Evolutionary conservation across 1,140 invertebrate species (phyloP).

Genomic region (Gyrodactylus salaris): DNA sequence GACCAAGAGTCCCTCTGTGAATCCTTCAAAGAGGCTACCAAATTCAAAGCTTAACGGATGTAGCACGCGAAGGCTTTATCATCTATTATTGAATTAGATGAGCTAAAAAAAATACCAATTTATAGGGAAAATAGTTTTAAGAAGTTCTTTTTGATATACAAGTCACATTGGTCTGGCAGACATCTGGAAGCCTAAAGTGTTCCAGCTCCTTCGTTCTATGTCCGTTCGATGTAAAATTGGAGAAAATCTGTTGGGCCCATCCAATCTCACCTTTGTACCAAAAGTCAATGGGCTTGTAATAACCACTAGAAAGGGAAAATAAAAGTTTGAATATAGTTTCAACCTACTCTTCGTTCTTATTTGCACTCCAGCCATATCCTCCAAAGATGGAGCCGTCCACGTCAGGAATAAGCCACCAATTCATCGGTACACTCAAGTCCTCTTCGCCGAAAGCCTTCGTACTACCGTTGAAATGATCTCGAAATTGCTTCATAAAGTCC

Average conservation of each 20-base stretch:
- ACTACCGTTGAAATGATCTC: neutral
- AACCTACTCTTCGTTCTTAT: neutral
- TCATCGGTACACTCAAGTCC: neutral
- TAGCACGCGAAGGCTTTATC: no score
- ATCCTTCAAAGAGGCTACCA: no score
- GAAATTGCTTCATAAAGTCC: neutral
- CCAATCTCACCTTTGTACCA: conserved; percentile 1
- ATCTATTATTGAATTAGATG: no score
- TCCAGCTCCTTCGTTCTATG: neutral
- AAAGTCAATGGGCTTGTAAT: neutral
- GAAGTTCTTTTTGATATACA: no score
- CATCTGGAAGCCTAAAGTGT: neutral
- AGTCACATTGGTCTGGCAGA: neutral
- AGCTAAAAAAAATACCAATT: no score
- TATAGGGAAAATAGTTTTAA: no score
- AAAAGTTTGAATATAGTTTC: neutral
- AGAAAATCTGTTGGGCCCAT: conserved; percentile 5
- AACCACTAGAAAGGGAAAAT: neutral
- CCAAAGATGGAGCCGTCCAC: neutral
- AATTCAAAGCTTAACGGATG: no score
- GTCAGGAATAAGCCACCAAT: neutral
- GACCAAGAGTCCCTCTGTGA: no score
- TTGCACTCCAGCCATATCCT: neutral
- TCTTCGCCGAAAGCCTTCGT: neutral
- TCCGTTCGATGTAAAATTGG: neutral